Percentiles rank a stretch among this genome's conserved stretches.
Evolutionary conservation across 1,140 invertebrate genomes (phyloP).

Genomic region (Drosophila tristis): DNA sequence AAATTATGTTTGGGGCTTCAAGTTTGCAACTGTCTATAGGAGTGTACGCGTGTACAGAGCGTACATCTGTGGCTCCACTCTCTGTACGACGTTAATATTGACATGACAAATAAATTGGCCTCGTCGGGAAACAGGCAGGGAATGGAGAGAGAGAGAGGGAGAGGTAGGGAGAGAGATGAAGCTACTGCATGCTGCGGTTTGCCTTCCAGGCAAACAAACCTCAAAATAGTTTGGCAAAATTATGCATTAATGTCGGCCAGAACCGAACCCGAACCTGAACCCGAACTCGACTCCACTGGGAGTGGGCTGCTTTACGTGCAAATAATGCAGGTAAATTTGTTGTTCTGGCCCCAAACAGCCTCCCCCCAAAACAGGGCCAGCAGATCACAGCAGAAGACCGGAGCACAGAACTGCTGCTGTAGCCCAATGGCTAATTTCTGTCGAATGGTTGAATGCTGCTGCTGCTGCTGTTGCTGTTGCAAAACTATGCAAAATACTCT

Average conservation of each 20-base stretch:
- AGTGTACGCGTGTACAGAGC: neutral
- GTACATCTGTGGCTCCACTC: conserved; percentile 7
- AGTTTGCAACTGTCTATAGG: conserved; percentile 24
- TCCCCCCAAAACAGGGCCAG: neutral
- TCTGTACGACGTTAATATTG: conserved; percentile 72
- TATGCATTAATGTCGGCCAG: conserved; percentile 78
- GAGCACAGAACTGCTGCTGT: neutral
- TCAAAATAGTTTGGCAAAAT: conserved; percentile 83
- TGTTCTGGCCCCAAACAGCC: conserved; percentile 16
- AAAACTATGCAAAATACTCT: conserved; percentile 68
- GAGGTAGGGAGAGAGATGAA: neutral
- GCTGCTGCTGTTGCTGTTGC: conserved; percentile 1
- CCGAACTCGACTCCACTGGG: neutral
- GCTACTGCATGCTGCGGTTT: conserved; percentile 53
- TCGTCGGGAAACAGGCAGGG: conserved; percentile 7
- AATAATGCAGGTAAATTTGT: conserved; percentile 78
- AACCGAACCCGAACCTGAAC: neutral
- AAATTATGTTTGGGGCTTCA: conserved; percentile 58
- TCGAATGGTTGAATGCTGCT: conserved; percentile 6
- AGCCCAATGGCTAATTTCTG: conserved; percentile 63
- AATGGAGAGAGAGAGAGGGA: neutral
- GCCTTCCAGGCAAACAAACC: conserved; percentile 75
- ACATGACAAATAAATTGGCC: conserved; percentile 82
- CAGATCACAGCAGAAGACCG: conserved; percentile 5
- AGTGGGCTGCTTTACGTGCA: conserved; percentile 50